A percentile compares a stretch with the other conserved stretches of the same genome.
These are phyloP conservation scores for Lophura nycthemera DNA, from an alignment of 2,113 vertebrate genomes.

Conservation along the genomic window DNA sequence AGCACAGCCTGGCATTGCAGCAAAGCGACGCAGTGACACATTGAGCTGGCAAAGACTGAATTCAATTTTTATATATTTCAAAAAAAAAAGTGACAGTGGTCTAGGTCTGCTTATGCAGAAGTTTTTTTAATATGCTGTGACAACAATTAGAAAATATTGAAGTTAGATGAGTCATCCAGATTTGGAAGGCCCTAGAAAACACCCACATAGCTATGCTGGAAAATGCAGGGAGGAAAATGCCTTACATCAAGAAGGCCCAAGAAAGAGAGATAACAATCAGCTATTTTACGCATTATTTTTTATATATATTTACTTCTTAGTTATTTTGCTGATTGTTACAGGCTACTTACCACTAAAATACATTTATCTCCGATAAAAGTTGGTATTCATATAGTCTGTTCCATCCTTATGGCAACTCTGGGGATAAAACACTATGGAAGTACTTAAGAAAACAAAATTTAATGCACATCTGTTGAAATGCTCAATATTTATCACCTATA, in stretches of 20 bases:
- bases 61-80: not conserved
- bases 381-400: not conserved
- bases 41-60: not conserved
- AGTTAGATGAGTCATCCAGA: not conserved
- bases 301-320: not conserved
- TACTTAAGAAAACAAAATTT: not conserved
- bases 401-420: not conserved
- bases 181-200: not conserved
- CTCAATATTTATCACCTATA: fast-evolving
- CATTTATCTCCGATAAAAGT: not conserved
- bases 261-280: not conserved
- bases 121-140: not conserved
- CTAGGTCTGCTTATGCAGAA: not conserved
- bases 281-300: not conserved
- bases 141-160: not conserved
- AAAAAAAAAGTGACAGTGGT: not conserved
- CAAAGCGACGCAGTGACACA: not conserved
- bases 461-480: not conserved
- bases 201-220: not conserved
- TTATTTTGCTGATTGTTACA: not conserved
- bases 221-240: not conserved
- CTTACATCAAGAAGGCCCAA: not conserved
- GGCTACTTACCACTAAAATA: not conserved
- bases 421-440: not conserved
- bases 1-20: not conserved